These are phyloP conservation scores for Etheostoma perlongum DNA, from an alignment of 2,797 vertebrate genomes.

Conservation along the genomic window DNA sequence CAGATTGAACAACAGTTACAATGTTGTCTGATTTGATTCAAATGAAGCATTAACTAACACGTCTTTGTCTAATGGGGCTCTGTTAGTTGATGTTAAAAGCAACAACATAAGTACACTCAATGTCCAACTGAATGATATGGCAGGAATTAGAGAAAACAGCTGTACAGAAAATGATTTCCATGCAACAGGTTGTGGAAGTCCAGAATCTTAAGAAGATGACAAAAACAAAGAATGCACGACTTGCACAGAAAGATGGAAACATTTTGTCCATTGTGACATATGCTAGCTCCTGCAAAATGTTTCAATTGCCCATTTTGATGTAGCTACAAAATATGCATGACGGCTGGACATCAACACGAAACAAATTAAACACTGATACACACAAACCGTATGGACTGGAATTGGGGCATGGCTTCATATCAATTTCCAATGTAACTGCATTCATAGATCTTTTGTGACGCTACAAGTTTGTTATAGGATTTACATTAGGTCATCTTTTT, in stretches of 20 bases:
- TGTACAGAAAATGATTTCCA: slow-evolving; percentile 64
- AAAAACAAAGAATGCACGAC: slow-evolving; percentile 47
- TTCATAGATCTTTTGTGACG: neutral
- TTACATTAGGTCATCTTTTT: neutral
- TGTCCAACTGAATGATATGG: slow-evolving; percentile 62
- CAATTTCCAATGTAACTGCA: slow-evolving; percentile 1
- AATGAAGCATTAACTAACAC: slow-evolving; percentile 51
- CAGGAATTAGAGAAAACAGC: slow-evolving; percentile 52
- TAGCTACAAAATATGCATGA: slow-evolving; percentile 21
- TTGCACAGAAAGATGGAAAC: slow-evolving; percentile 62
- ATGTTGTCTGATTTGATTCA: slow-evolving; percentile 32
- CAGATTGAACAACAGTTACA: slow-evolving; percentile 53
- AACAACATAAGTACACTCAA: slow-evolving; percentile 56
- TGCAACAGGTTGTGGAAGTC: slow-evolving; percentile 66
- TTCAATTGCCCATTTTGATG: slow-evolving; percentile 49
- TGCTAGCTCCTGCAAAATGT: slow-evolving; percentile 62
- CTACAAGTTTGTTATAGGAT: neutral
- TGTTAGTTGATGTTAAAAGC: slow-evolving; percentile 46
- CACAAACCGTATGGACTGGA: slow-evolving; percentile 11
- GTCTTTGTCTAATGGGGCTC: slow-evolving; percentile 41
- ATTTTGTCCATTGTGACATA: slow-evolving; percentile 59
- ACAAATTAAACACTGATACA: slow-evolving; percentile 59
- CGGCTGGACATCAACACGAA: slow-evolving; percentile 38
- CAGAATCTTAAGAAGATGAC: slow-evolving; percentile 45
- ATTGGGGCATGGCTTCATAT: neutral